Evolutionary conservation across 2,797 vertebrate genomes (phyloP), one percentile per base, ranked within the genome.

Genomic region (Hybognathus amarus): DNA sequence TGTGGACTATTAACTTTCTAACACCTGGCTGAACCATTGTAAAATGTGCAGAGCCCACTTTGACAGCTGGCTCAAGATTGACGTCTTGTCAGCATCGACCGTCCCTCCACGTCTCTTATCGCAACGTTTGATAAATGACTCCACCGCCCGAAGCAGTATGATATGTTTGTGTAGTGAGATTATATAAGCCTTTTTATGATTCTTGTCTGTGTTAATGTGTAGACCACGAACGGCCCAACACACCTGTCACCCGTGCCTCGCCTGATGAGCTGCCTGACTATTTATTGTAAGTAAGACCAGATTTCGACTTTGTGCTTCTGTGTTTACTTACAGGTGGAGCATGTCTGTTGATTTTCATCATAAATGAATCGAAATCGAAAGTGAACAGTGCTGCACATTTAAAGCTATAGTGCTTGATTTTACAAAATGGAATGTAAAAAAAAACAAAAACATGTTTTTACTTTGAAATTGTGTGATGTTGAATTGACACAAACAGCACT

Each of bases 221-320:
- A 94, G 95, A 91, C 74, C 92, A 93, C 0, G 89, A 92, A 68
- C 89, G 85, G 85, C 90, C 90, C 87, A 94, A 92, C 91, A 92
- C 93, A 90, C 90, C 92, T 89, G 91, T 92, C 85, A 92, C 85
- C 86, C 90, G 87, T 78, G 89, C 85, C 77, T 89, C 90, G 66
- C 84, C 89, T 20, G 93, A 93, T 76, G 94, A 95, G 76, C 90
- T 93, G 85, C 94, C 94, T 0, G 95, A 96, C 86, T 97, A 97
- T 92, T 90, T 96, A 89, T 89, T 93, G 96, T 97, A 93, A 96
- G 96, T 94, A 86, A 77, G 61, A 85, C 87, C 50, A 79, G 76
- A 85, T 40, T 81, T 80, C 1, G 1, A 22, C 11, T 17, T 18
- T 59, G 38, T 27, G 20, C 59, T 67, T 64, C 59, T 68, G 54